Base-by-base conservation (phyloP, 2,113 vertebrate species). In the Pyxicephalus adspersus region DNA sequence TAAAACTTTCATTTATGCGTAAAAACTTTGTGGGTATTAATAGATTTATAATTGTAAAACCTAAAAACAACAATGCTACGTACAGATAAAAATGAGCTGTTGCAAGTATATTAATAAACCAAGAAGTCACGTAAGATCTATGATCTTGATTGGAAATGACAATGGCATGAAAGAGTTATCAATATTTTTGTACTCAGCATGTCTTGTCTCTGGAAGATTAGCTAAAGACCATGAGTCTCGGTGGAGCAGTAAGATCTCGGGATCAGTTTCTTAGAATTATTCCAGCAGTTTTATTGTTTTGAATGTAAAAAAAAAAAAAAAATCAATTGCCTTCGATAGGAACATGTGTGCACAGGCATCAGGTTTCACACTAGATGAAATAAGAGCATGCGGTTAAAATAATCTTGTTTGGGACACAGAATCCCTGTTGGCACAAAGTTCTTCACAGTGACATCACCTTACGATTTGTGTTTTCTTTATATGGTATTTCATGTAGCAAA, bases 351-450 rank as follows among this genome's bases (percentile, higher is more conserved):
- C 66, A 51, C 63, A 34, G 29, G 76, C 64, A 77, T 77, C 63
- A 57, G 20, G 63, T 77, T 77, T 77, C 63, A 45, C 76, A 22
- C 50, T 20, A 64, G 50, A 77, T 77, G 51, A 23, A 77, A 77
- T 77, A 77, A 77, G 50, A 77, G 76, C 51, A 77, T 15, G 28
- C 51, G 65, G 26, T 57, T 64, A 34, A 51, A 55, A 54, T 77
- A 77, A 77, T 77, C 76, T 64, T 77, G 76, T 77, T 77, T 77
- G 50, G 63, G 28, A 54, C 51, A 77, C 76, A 54, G 45, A 26
- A 64, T 64, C 75, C 60, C 38, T 51, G 38, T 45, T 51, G 74
- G 63, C 45, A 55, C 29, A 34, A 55, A 52, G 25, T 65, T 77
- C 61, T 22, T 25, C 6, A 50, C 17, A 28, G 64, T 77, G 76